phyloP scores from a whole-genome alignment of 92 coral and sea anemone species.

The Scolanthus callimorphus region DNA sequence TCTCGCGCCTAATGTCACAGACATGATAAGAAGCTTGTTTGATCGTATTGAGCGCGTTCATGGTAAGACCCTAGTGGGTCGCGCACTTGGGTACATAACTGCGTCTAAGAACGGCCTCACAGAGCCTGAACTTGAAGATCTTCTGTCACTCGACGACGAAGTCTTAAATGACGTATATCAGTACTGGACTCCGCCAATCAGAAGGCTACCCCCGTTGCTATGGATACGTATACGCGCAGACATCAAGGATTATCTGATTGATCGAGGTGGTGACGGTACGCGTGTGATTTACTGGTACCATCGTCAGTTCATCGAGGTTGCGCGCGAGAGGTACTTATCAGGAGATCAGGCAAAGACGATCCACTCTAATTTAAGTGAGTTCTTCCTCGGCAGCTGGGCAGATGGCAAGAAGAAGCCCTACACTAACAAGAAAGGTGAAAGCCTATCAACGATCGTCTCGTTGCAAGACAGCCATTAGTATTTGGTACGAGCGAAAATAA shows the following conservation, averaged over 20 bases:
- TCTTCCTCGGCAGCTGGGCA: slow-evolving; percentile 90
- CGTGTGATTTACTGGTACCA: slow-evolving; percentile 97
- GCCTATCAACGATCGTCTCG: slow-evolving; percentile 79
- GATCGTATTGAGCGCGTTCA: slow-evolving; percentile 82
- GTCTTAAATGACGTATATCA: slow-evolving; percentile 96
- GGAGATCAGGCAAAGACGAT: slow-evolving; percentile 58
- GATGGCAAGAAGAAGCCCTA: slow-evolving; percentile 83
- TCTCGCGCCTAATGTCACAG: slow-evolving; percentile 74
- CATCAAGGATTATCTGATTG: slow-evolving; percentile 88
- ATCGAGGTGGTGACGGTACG: slow-evolving; percentile 94
- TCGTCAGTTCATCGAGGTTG: slow-evolving; percentile 95
- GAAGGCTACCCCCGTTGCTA: slow-evolving; percentile 93
- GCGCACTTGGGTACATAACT: slow-evolving; percentile 86
- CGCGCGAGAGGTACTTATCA: slow-evolving; percentile 71
- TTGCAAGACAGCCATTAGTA: slow-evolving; percentile 77
- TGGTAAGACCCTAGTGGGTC: slow-evolving; percentile 83
- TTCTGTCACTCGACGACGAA: slow-evolving; percentile 93
- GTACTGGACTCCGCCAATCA: slow-evolving; percentile 98
- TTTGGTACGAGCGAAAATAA: slow-evolving; percentile 67
- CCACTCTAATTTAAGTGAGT: slow-evolving; percentile 82
- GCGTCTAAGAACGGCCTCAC: slow-evolving; percentile 93
- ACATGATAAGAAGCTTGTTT: slow-evolving; percentile 78
- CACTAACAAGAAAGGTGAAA: slow-evolving; percentile 74
- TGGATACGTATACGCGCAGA: slow-evolving; percentile 96
- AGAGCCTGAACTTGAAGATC: slow-evolving; percentile 87